Base-by-base conservation (phyloP, 2,113 vertebrate species). In the Cavia porcellus region DNA sequence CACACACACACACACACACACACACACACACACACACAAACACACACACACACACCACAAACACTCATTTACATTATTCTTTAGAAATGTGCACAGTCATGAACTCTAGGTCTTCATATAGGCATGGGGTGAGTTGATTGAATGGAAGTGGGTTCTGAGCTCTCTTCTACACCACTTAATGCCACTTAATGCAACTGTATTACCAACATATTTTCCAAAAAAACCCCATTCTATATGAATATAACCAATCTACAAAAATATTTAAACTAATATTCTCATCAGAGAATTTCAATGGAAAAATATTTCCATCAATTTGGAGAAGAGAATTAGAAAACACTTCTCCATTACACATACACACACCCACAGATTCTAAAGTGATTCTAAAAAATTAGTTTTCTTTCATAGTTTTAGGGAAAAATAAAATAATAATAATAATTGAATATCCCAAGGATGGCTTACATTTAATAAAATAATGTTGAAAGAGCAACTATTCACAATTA, bases 251-350 rank as follows among this genome's bases (percentile, higher is more conserved):
- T 52, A 2, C 47, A 15, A 82, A 61, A 12, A 61, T 89, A n/a
- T 50, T 47, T 32, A 38, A 32, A 28, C 32, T 3, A 64, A 3
- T 20, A 52, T 72, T 86, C 6, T 90, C 52, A 83, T 92, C 38
- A 88, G 20, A 72, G 24, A 47, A 66, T 77, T 93, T 79, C 45
- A 25, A 70, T 89, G 7, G 82, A 35, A 92, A 94, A 77, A 47
- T 1, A 62, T 85, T 62, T 64, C 9, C 0, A n/a, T 64, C 64
- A 52, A 81, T 15, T 80, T 89, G 7, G 7, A 61, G 55, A 93
- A 85, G 32, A 92, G 92, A 96, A 82, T 62, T 66, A 95, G 57
- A 7, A 75, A 88, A 68, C 4, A 81, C 13, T 83, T 52, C 30
- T 20, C 68, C 80, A 1, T 74, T 74, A 13, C 3, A 8, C n/a